Evolutionary conservation across 2,113 vertebrate species (phyloP), one percentile per base, ranked within the genome.

Genomic region (Phycodurus eques): DNA sequence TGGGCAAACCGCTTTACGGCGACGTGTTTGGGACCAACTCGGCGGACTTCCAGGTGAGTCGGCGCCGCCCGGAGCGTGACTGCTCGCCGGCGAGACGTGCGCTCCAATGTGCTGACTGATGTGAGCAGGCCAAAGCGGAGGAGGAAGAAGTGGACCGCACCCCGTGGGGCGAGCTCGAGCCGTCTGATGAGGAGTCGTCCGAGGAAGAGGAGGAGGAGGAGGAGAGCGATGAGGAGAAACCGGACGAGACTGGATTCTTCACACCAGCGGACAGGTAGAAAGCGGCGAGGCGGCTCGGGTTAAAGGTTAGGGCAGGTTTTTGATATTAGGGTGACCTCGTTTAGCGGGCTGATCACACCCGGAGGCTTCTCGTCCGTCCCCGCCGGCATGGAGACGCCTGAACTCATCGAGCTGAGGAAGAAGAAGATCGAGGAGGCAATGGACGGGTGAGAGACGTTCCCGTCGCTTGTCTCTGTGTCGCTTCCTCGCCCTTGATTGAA

Each of bases 361-460:
- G 96, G 96, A 53, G 96, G 96, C 1, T 96, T 97, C 89, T 95
- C 96, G 0, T 96, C 96, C 0, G 95, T 98, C 10, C 96, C 96
- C 0, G 95, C 95, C 2, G 95, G 95, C 66, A 97, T 96, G 95
- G 95, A 96, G 91, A 97, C 95, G 0, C 96, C 94, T 0, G 96
- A 98, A 77, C 94, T 98, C 78, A 98, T 98, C 4, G 96, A 97
- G 83, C 90, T 98, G 80, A 94, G 96, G 83, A 98, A 98, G 90
- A 98, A 98, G 92, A 98, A 98, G 88, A 98, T 97, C 1, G 96
- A 97, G 80, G 96, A 96, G 80, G 94, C 94, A 11, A 98, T 98
- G 94, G 96, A 98, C 1, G 96, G 96, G 96, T 97, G 63, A 91
- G 93, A 44, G 3, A 49, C n/a, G 0, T 22, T 8, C 3, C 17